A percentile compares a stretch with the other conserved stretches of the same genome.
Evolutionary conservation across 2,888 invertebrate species (phyloP).

Genomic region (Vesta saturnalis): DNA sequence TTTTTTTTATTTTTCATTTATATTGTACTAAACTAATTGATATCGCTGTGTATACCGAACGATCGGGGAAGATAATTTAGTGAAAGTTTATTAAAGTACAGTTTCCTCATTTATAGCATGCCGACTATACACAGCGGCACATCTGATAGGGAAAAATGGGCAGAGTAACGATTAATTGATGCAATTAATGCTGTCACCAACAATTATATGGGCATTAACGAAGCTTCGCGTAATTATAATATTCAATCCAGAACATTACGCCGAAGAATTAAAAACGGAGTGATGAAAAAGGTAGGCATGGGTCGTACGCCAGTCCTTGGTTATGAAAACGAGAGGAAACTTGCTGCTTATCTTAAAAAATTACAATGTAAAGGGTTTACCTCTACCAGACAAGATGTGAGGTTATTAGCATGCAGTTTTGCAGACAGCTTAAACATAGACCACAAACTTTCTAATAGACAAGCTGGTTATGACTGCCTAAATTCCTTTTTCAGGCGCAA

Average conservation of each 20-base stretch:
- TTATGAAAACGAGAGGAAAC: not conserved
- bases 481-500: slow-evolving; percentile 43
- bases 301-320: not conserved
- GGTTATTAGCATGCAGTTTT: slow-evolving; percentile 14
- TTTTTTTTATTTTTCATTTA: too few species aligned
- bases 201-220: slow-evolving; percentile 7
- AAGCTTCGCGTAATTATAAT: slow-evolving; percentile 16
- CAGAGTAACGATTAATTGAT: not conserved
- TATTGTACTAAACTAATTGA: too few species aligned
- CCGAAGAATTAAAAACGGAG: not conserved
- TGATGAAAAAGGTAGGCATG: not conserved
- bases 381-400: not conserved
- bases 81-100: too few species aligned
- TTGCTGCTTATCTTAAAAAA: not conserved
- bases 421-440: not conserved
- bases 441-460: slow-evolving; percentile 15
- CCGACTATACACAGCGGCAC: not conserved
- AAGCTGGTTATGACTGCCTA: slow-evolving; percentile 49
- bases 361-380: slow-evolving; percentile 8
- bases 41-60: too few species aligned
- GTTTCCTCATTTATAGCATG: not conserved
- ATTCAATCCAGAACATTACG: slow-evolving; percentile 20
- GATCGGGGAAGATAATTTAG: too few species aligned
- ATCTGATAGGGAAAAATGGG: not conserved
- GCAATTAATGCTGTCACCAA: not conserved